These are phyloP conservation scores for Diadophis punctatus DNA, from an alignment of 2,113 vertebrate species.

Conservation along the genomic window DNA sequence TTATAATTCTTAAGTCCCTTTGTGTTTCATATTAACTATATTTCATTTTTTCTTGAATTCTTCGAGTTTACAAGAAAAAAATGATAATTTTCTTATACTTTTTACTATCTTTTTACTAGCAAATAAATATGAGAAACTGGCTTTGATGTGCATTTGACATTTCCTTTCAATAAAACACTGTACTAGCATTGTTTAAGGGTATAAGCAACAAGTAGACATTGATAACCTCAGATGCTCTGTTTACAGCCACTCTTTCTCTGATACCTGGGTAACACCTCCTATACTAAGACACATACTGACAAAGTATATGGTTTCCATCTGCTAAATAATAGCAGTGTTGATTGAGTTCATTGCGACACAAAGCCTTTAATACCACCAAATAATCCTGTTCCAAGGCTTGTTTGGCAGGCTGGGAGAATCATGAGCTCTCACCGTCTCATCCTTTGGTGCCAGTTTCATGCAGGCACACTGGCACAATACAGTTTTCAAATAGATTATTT, in stretches of 20 bases:
- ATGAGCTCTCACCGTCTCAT: not conserved
- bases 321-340: not conserved
- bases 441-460: not conserved
- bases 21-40: constrained; percentile 24
- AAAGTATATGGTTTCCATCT: not conserved
- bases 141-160: not conserved
- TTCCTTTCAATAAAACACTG: not conserved
- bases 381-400: not conserved
- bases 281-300: not conserved
- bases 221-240: not conserved
- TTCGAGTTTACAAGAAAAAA: constrained; percentile 26
- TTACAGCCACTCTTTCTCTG: not conserved
- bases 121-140: not conserved
- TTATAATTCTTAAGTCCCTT: constrained; percentile 41
- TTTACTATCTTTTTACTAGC: not conserved
- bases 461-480: not conserved
- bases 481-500: not conserved
- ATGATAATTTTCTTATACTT: not conserved
- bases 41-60: constrained; percentile 19
- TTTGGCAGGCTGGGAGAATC: not conserved
- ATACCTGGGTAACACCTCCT: not conserved
- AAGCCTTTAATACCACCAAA: not conserved
- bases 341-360: not conserved
- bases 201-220: not conserved
- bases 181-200: not conserved